Evolutionary conservation across 92 coral and sea anemone genomes (phyloP).

Genomic region (Meandrina meandrites): DNA sequence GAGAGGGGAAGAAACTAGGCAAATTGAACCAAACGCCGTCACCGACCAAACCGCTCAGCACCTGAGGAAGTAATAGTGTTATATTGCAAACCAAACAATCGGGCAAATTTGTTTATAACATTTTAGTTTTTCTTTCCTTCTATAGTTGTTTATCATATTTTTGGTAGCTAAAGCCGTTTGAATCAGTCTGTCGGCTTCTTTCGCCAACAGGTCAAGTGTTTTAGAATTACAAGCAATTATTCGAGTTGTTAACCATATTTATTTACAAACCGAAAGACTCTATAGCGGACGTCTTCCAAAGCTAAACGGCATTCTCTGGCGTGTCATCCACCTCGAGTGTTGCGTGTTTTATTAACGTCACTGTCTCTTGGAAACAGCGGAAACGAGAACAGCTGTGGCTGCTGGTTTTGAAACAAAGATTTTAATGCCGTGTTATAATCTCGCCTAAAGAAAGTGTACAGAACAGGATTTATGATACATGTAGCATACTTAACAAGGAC

Average conservation of each 20-base stretch:
- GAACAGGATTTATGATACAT: constrained; percentile 53
- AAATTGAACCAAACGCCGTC: too few species aligned
- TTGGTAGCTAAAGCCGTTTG: too few species aligned
- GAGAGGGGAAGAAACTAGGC: too few species aligned
- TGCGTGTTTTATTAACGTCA: background rate
- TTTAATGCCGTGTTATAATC: constrained; percentile 55
- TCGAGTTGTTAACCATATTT: too few species aligned
- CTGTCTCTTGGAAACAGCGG: background rate
- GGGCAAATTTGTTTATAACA: too few species aligned
- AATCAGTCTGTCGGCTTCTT: too few species aligned
- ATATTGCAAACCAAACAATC: too few species aligned
- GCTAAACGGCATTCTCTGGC: background rate
- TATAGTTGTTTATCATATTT: too few species aligned
- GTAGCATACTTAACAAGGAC: too few species aligned
- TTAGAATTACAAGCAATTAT: background rate
- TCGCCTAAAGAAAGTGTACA: constrained; percentile 66
- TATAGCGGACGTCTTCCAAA: background rate
- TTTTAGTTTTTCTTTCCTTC: too few species aligned
- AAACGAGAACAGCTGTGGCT: background rate
- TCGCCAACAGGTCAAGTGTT: background rate
- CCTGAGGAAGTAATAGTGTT: too few species aligned
- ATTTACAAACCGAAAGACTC: background rate
- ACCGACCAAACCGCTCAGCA: too few species aligned
- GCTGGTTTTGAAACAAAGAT: background rate
- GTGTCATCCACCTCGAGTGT: background rate